phyloP scores from a whole-genome alignment of 2,797 vertebrate genomes.

The Parauchenoglanis punctatus region DNA sequence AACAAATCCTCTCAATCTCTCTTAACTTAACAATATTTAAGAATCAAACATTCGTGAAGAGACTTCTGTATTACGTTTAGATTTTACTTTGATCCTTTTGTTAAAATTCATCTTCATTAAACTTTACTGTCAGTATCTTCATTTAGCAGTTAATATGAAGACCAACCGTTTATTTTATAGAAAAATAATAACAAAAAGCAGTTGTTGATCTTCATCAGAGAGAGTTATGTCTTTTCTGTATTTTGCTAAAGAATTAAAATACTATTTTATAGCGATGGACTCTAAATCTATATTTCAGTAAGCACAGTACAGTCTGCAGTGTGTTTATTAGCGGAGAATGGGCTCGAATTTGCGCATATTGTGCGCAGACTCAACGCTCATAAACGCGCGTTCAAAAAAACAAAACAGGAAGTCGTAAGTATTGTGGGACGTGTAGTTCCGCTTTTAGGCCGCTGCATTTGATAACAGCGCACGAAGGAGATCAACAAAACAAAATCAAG shows the following conservation, averaged over 20 bases:
- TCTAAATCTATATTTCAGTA: neutral
- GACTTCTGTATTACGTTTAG: neutral
- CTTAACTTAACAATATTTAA: neutral
- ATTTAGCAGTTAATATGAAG: neutral
- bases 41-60: neutral
- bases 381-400: slow-evolving; percentile 34
- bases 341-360: neutral
- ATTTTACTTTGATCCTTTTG: neutral
- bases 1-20: neutral
- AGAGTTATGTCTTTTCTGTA: neutral
- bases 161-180: neutral
- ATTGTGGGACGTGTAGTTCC: slow-evolving; percentile 86
- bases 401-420: slow-evolving; percentile 82
- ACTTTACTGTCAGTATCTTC: neutral
- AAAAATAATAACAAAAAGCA: neutral
- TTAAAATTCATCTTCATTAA: no score
- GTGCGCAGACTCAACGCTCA: slow-evolving; percentile 11
- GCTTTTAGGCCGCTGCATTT: slow-evolving; percentile 75
- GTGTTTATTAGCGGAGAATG: no score
- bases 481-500: slow-evolving; percentile 73
- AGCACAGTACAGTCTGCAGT: neutral
- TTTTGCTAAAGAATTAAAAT: neutral
- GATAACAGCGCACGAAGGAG: slow-evolving; percentile 72
- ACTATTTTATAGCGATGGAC: neutral
- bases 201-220: neutral